Percentiles rank a stretch among this genome's conserved stretches.
These are phyloP conservation scores for Dasypolia templi DNA, from an alignment of 2,888 invertebrate genomes.

Conservation along the genomic window DNA sequence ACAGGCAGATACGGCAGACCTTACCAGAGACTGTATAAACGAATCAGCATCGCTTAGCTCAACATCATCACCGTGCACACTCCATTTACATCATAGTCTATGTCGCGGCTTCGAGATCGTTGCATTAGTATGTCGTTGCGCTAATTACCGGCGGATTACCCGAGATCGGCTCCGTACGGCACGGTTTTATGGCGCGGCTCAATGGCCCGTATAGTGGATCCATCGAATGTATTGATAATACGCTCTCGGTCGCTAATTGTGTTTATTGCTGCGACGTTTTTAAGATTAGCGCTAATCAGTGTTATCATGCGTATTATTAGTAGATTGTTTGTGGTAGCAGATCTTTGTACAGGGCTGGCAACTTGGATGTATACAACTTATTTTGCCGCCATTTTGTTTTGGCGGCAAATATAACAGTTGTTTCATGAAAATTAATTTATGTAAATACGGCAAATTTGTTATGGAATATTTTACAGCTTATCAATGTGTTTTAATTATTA, in stretches of 20 bases:
- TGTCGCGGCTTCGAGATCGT: conserved; percentile 4
- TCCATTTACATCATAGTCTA: neutral
- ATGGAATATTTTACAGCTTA: too few relatives aligned
- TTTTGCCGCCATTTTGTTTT: too few relatives aligned
- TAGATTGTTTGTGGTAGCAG: neutral
- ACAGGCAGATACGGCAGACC: neutral
- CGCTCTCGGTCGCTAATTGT: conserved; percentile 49
- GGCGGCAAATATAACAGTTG: too few relatives aligned
- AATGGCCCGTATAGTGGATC: conserved; percentile 53
- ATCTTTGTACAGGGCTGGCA: too few relatives aligned
- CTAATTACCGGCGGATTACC: conserved; percentile 57
- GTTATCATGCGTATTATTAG: conserved; percentile 13
- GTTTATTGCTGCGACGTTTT: conserved; percentile 46
- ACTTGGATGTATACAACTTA: too few relatives aligned
- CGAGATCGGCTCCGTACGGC: conserved; percentile 8
- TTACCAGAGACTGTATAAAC: neutral
- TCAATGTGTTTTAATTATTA: too few relatives aligned
- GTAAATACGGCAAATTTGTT: too few relatives aligned
- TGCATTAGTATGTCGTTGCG: conserved; percentile 33
- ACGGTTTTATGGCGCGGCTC: conserved; percentile 40
- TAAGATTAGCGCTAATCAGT: conserved; percentile 45
- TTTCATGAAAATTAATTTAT: too few relatives aligned
- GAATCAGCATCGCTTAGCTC: too few relatives aligned
- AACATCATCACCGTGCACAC: neutral
- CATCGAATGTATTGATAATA: conserved; percentile 53